Conservation (phyloP, 2,797 vertebrate species). For the Poeciliopsis gracilis region DNA sequence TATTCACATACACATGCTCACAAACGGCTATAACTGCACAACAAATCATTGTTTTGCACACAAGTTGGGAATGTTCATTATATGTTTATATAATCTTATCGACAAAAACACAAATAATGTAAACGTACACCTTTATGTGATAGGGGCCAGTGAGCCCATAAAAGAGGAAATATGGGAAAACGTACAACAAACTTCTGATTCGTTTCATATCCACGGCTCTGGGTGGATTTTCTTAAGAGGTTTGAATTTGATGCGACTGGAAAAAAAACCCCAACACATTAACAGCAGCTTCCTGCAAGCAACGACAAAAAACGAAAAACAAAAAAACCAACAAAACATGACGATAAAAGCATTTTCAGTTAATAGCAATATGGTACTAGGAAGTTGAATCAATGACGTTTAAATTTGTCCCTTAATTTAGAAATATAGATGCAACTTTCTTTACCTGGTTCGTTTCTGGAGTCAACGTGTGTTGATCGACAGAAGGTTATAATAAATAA, state of each 20-base stretch:
- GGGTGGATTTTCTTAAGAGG: background rate
- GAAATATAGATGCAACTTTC: background rate
- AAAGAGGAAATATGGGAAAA: background rate
- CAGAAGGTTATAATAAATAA: slow-evolving; percentile 58
- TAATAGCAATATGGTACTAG: background rate
- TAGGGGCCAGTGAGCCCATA: slow-evolving; percentile 12
- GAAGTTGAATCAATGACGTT: background rate
- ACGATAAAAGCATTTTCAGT: background rate
- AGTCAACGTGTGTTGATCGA: slow-evolving; percentile 12
- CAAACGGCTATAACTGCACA: slow-evolving; percentile 64
- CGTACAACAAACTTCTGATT: background rate
- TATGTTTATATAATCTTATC: slow-evolving; percentile 40
- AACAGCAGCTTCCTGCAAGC: slow-evolving; percentile 32
- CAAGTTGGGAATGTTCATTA: slow-evolving; percentile 70
- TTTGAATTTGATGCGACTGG: background rate
- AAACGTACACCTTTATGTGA: slow-evolving; percentile 59
- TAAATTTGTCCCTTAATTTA: background rate
- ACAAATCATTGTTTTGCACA: slow-evolving; percentile 51
- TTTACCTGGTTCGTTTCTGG: slow-evolving; percentile 17
- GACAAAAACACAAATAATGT: slow-evolving; percentile 65
- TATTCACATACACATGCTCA: slow-evolving; percentile 69
- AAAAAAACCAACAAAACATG: background rate
- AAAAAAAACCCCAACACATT: no score
- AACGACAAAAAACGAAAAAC: background rate
- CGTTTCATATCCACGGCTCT: background rate